These are phyloP conservation scores for Aphidius colemani DNA, from an alignment of 2,888 invertebrate species.

Conservation along the genomic window DNA sequence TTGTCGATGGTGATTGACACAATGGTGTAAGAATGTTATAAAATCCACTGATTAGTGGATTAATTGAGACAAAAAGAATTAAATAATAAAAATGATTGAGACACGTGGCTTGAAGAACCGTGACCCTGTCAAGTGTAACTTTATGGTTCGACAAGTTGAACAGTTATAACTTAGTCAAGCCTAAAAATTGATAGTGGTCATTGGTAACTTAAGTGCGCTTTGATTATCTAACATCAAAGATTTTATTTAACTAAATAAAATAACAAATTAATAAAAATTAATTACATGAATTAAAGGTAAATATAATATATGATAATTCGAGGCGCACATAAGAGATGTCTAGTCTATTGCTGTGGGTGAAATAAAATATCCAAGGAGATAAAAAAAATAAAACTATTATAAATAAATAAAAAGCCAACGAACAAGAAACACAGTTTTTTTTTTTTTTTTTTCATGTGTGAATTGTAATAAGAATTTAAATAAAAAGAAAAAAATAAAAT, in stretches of 20 bases:
- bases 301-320: constrained; percentile 19
- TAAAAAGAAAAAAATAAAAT: constrained; percentile 18
- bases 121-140: constrained; percentile 38
- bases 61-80: neutral
- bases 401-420: no score
- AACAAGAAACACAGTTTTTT: no score
- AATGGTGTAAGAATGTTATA: no score
- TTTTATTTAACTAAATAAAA: constrained; percentile 10
- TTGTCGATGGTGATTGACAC: no score
- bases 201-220: constrained; percentile 28
- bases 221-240: constrained; percentile 1
- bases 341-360: constrained; percentile 40
- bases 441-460: constrained; percentile 11
- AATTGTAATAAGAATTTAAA: constrained; percentile 19
- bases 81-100: constrained; percentile 29
- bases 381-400: no score
- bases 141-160: constrained; percentile 57
- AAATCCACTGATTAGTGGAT: neutral
- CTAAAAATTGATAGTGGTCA: constrained; percentile 39
- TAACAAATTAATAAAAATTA: constrained; percentile 13
- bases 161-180: constrained; percentile 52
- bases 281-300: neutral
- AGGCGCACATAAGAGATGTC: constrained; percentile 40
- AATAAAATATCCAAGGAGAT: no score
- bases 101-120: constrained; percentile 42